Conservation (phyloP, 2,888 invertebrate species). For the Noctua comes region DNA sequence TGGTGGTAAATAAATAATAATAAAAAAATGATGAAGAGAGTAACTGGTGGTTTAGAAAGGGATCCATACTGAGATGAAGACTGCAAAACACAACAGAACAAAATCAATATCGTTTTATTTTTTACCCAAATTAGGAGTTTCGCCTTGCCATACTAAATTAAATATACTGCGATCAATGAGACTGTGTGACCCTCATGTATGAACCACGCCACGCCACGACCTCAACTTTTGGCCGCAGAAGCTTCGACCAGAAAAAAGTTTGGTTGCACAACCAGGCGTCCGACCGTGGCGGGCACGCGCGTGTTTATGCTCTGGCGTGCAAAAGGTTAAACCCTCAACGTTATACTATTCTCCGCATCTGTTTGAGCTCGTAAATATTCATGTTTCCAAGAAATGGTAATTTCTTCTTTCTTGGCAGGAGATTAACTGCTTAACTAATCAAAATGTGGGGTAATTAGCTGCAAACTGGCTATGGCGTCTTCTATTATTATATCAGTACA, state of each 20-base stretch:
- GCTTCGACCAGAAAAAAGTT: too few relatives aligned
- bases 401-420: constrained; percentile 23
- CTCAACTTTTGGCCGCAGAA: too few relatives aligned
- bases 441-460: constrained; percentile 31
- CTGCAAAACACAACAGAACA: background rate
- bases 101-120: constrained; percentile 7
- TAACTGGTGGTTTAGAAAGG: background rate
- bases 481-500: background rate
- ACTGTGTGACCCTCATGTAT: background rate
- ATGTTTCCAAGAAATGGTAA: constrained; percentile 36
- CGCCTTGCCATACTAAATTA: constrained; percentile 4
- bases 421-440: constrained; percentile 22
- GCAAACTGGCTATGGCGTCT: constrained; percentile 7
- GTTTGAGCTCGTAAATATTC: constrained; percentile 34
- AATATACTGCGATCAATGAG: constrained; percentile 1
- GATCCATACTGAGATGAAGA: background rate
- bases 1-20: too few relatives aligned
- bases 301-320: too few relatives aligned
- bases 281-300: background rate
- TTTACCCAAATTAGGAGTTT: constrained; percentile 23
- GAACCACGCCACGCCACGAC: too few relatives aligned
- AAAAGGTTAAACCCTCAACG: background rate
- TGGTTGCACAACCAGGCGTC: background rate
- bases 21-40: too few relatives aligned
- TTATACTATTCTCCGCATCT: constrained; percentile 3